A percentile compares a stretch with the other conserved stretches of the same genome.
phyloP scores from a whole-genome alignment of 2,888 invertebrate genomes.

The Tubulanus polymorphus region DNA sequence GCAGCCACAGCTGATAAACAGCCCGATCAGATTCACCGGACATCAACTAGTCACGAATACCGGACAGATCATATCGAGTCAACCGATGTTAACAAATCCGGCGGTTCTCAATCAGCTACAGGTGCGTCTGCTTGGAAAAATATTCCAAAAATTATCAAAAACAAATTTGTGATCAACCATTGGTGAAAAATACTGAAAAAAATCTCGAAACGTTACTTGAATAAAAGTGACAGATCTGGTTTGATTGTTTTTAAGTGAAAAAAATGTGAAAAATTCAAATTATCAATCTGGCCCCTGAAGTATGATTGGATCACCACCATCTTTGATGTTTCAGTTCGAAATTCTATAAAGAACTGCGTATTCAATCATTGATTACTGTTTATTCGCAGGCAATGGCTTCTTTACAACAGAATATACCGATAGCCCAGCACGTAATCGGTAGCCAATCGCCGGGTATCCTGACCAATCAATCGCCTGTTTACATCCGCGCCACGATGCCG shows the following conservation, averaged over 20 bases:
- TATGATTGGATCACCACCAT: too few relatives aligned
- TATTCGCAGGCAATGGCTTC: constrained; percentile 41
- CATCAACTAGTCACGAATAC: constrained; percentile 38
- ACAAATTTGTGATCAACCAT: too few relatives aligned
- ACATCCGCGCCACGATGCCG: constrained; percentile 35
- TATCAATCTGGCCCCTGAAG: too few relatives aligned
- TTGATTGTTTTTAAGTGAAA: too few relatives aligned
- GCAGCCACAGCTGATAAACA: constrained; percentile 32
- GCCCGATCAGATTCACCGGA: constrained; percentile 31
- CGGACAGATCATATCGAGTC: constrained; percentile 38
- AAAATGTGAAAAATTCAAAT: too few relatives aligned
- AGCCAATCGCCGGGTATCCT: constrained; percentile 31
- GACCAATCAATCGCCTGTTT: constrained; percentile 38
- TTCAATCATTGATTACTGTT: too few relatives aligned
- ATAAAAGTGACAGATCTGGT: too few relatives aligned
- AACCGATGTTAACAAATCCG: constrained; percentile 40
- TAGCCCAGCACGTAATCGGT: constrained; percentile 30
- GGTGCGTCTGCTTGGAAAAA: too few relatives aligned
- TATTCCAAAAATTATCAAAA: too few relatives aligned
- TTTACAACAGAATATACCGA: constrained; percentile 32
- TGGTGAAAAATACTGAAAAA: neutral
- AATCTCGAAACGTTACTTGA: too few relatives aligned
- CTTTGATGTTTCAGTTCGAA: too few relatives aligned
- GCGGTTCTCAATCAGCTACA: constrained; percentile 29
- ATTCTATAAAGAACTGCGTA: too few relatives aligned